Base-by-base conservation (phyloP, 1,140 invertebrate genomes). In the Melipona quadrifasciata region DNA sequence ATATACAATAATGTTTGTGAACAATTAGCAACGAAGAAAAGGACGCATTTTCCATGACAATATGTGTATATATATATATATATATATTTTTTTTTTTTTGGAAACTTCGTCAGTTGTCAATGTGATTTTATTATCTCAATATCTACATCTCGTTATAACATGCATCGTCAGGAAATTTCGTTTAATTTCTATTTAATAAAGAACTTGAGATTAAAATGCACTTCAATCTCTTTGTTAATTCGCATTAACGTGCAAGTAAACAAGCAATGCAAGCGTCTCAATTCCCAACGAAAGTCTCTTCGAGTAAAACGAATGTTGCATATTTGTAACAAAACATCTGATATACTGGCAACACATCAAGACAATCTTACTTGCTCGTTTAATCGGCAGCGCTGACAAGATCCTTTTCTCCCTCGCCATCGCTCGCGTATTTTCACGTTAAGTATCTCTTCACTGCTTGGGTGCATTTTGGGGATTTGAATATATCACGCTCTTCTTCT, bases 361-460 rank as follows among this genome's bases (percentile, higher is more conserved):
- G 31, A 73, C 47, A 34, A 83, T n/a, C 53, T 83, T 82, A 79
- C 65, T 87, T 78, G 57, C 57, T 83, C 57, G 75, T 87, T 87
- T 77, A 80, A 85, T 82, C 67, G 75, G 70, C 75, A 31, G 0
- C 8, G 27, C 87, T 77, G 75, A 61, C 24, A 65, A 71, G 79
- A 83, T 87, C 55, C 79, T 89, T 80, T 78, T 67, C 80, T 31
- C 68, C 61, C 39, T 57, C 27, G n/a, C 6, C 24, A 19, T 39
- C 53, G 55, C 67, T 53, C 58, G 27, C 68, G 24, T 10, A 72
- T 75, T 82, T 82, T 75, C 77, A 16, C 58, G 39, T 87, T 67
- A 67, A 89, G 84, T 87, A 82, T 87, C 75, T 87, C 70, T 85
- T 76, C 53, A 80, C 77, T 57, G 58, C 27, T 89, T 53, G n/a